Base-by-base conservation (phyloP, 2,797 vertebrate species). In the Eremophila alpestris region DNA sequence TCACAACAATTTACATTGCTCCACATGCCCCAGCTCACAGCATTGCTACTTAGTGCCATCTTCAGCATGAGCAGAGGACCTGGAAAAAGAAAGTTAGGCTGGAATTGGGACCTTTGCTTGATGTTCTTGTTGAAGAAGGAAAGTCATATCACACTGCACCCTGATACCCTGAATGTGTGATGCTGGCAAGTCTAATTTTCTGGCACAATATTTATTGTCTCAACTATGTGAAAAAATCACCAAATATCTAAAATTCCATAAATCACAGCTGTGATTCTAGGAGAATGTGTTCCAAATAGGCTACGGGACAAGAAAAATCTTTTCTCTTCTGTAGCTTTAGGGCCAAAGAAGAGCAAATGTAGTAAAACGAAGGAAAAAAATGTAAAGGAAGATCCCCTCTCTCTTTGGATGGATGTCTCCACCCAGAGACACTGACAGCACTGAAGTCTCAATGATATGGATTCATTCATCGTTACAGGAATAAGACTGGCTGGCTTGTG, bases 391-490 rank as follows among this genome's bases (percentile, higher is more conserved):
- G 8, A 30, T 21, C 5, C 4, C 3, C 2, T 1, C 13, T 40
- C 12, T 34, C 20, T 86, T 90, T 58, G 38, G 24, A 36, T 46
- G 11, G 13, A 30, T 5, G 0, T n/a, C 20, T 46, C n/a, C 41
- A 58, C 13, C 30, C 36, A 58, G 54, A 74, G 21, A 46, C 87
- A 67, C 2, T 0, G 0, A 77, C n/a, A 84, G 18, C 23, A 32
- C 22, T 71, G 11, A 87, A 62, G 36, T 77, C 41, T 58, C 55
- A 34, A 20, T 71, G 46, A 16, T 40, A 13, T 41, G 46, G 49
- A 86, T 89, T 55, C 7, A 4, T 29, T 38, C 38, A 38, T 38
- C 11, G 38, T 38, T 58, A 64, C 1, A 2, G 22, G 16, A 68
- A 15, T 65, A 51, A 94, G n/a, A 77, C 24, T 64, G 26, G 23